Evolutionary conservation across 2,888 invertebrate species (phyloP), one percentile per base, ranked within the genome.

Genomic region (Oscheius sp.): DNA sequence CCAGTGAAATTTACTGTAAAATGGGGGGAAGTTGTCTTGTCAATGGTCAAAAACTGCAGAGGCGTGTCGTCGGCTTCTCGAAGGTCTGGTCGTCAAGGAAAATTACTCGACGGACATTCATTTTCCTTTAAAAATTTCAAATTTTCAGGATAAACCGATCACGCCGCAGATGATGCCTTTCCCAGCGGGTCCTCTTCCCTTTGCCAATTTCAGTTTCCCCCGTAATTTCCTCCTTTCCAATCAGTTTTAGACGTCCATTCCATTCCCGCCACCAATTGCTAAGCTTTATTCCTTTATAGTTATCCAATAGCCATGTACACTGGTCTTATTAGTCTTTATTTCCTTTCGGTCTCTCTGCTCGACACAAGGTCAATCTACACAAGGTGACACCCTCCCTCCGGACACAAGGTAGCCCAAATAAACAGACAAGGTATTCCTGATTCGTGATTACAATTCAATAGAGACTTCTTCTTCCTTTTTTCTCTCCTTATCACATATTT

Each of bases 141-240:
- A 27, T 35, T 76, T 80, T 27, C 76, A 83, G 83, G 83, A 83
- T 69, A 83, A 83, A 58, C 83, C 83, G 55, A 74, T 80, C 70
- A 79, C 82, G 0, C 77, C 81, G 46, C 83, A 79, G 52, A 77
- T 83, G 77, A 80, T 83, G 82, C 76, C 83, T 7, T 83, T 83
- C 74, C 77, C 78, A 2, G 73, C 81, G 9, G 79, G 75, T 52
- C 58, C 74, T 27, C 70, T 83, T 1, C 81, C 78, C 7, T 84
- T 84, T 59, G 78, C 78, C 13, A 76, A 78, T 18, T 77, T 81
- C 68, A 68, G 80, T 27, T 80, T 84, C 72, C 80, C 81, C 25
- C 56, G 77, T 18, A 71, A 72, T 52, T 72, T 76, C 66, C 69
- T 77, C 52, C 75, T 81, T 13, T 79, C 78, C 70, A 81, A 83